Base-by-base conservation (phyloP, 2,888 invertebrate genomes). In the Euplagia quadripunctaria region DNA sequence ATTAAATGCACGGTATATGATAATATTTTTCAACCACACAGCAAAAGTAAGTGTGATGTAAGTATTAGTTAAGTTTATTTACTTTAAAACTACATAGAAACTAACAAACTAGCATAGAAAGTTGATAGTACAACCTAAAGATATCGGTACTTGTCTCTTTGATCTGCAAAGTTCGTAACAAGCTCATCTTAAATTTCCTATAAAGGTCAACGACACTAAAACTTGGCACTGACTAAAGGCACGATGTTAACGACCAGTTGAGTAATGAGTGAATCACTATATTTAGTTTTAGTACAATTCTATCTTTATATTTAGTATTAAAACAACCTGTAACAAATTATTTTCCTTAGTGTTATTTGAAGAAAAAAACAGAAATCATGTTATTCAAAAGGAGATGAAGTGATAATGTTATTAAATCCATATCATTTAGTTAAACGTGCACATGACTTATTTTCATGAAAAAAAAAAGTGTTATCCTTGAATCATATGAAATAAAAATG, bases 111-210 rank as follows among this genome's bases (percentile, higher is more conserved):
- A 31, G 31, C 31, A 31, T 61, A 31, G 61, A 61, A 61, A 31
- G 7, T 7, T 31, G 31, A 14, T 31, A 61, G 14, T 31, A 61
- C 31, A 31, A 61, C 6, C 14, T 14, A 31, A 61, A 61, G 61
- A 31, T 31, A 31, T 31, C 1, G 61, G 6, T 6, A 61, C 12
- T 61, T 14, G 31, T 7, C 2, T 61, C 31, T 31, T 61, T 61
- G 31, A 61, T 61, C 61, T 61, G 61, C 31, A 61, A 61, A 61
- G 61, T 61, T 61, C 61, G 31, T 14, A 61, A 61, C 31, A 31
- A 61, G 61, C 31, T 61, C 6, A 31, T 61, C 61, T 31, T 4
- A 5, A 31, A 31, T 61, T 2, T 61, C 12, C 31, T 61, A 31
- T 20, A 31, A 61, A 61, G 61, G 61, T 31, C 61, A 61, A 61